Evolutionary conservation across 1,140 invertebrate species (phyloP), one percentile per base, ranked within the genome.

Genomic region (Cataglyphis hispanica): DNA sequence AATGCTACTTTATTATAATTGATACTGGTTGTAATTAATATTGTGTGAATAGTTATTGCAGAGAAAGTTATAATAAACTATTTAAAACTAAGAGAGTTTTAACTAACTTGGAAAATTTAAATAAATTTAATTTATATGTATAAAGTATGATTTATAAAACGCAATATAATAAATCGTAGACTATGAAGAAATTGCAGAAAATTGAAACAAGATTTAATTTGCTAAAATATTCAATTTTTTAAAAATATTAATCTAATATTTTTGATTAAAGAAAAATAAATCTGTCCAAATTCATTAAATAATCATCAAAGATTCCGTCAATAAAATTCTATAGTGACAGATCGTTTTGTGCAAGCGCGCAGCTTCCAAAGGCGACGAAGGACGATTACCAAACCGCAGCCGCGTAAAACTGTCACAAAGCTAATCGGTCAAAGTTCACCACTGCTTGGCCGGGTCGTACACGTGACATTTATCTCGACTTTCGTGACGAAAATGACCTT

Each of bases 401-500:
- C 25, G 50, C 34, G 31, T 31, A 25, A 67, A 69, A 64, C 34
- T 22, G 31, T 66, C 37, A 34, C 67, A 60, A 83, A 72, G 67
- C 53, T 72, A 83, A 83, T 83, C 78, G 78, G 67, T 83, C 67
- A 83, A 83, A 83, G 78, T 83, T 83, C 78, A 72, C 27, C 37
- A 37, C 19, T 16, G n/a, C 69, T 72, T 25, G 37, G 25, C 10
- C 16, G 16, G 34, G 22, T 80, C 22, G 43, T 43, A 22, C 53
- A 13, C 34, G 50, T 22, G 8, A 27, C 78, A 60, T 83, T 83
- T 83, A 74, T 61, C 37, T 13, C 37, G 66, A 72, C 53, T 72
- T 83, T 83, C 53, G 56, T 34, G 19, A 27, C 53, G 25, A 72
- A 50, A 83, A 83, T 74, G 78, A 72, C 37, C 78, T 83, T 72